A percentile compares a stretch with the other conserved stretches of the same genome.
These are phyloP conservation scores for Gadus macrocephalus DNA, from an alignment of 2,113 vertebrate species.

Conservation along the genomic window DNA sequence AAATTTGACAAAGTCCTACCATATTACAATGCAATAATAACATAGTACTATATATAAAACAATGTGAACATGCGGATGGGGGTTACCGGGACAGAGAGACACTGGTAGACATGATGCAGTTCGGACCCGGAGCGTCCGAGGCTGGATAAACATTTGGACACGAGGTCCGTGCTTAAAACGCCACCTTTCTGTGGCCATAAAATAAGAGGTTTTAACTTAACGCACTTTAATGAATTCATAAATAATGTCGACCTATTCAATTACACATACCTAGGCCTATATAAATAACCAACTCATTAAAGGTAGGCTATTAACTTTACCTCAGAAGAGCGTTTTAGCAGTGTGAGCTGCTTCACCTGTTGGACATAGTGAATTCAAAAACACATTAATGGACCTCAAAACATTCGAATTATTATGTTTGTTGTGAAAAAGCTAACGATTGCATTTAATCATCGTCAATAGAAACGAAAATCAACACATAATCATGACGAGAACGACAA, in stretches of 20 bases:
- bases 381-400: no score
- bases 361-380: neutral
- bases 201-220: neutral
- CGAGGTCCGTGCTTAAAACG: constrained; percentile 68
- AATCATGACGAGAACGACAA: no score
- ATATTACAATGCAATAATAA: neutral
- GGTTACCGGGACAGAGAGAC: constrained; percentile 81
- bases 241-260: neutral
- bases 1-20: neutral
- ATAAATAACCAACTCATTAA: no score
- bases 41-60: neutral
- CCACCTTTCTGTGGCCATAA: constrained; percentile 56
- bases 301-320: constrained; percentile 18
- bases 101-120: constrained; percentile 74
- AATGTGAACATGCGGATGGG: neutral
- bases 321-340: constrained; percentile 34
- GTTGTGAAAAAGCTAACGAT: no score
- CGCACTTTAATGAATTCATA: neutral
- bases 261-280: neutral
- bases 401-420: no score
- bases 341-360: constrained; percentile 50
- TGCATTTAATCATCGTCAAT: no score
- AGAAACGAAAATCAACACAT: no score
- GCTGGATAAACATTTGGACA: constrained; percentile 67
- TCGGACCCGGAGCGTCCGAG: constrained; percentile 74